Evolutionary conservation across 2,113 vertebrate genomes (phyloP).

Genomic region (Oryzias curvinotus): DNA sequence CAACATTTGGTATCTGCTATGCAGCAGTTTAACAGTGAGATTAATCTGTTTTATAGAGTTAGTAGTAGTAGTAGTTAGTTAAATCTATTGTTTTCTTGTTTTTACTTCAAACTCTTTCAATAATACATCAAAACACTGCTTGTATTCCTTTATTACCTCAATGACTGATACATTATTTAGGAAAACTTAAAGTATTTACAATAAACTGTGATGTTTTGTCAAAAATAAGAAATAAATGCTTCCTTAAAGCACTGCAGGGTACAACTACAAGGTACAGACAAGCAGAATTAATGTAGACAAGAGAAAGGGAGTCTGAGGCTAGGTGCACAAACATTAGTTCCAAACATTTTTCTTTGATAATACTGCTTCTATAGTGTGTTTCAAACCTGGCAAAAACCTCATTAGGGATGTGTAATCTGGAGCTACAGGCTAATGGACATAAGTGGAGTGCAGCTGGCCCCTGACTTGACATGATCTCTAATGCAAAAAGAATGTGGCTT

Average conservation of each 20-base stretch:
- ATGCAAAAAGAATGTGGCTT: constrained; percentile 22
- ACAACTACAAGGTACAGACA: constrained; percentile 37
- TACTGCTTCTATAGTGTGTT: constrained; percentile 8
- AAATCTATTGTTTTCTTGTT: neutral
- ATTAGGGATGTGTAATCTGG: constrained; percentile 21
- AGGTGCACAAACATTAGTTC: constrained; percentile 20
- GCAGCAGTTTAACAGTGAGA: constrained; percentile 6
- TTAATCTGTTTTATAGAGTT: constrained; percentile 2
- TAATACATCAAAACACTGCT: constrained; percentile 13
- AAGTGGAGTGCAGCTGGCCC: constrained; percentile 11
- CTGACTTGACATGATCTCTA: constrained; percentile 16
- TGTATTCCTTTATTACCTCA: constrained; percentile 71
- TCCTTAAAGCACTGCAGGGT: constrained; percentile 65
- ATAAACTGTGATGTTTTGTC: constrained; percentile 52
- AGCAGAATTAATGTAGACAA: constrained; percentile 10
- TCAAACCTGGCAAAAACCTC: constrained; percentile 1
- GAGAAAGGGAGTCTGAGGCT: constrained; percentile 17
- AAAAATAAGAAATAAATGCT: constrained; percentile 51
- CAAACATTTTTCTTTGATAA: constrained; percentile 13
- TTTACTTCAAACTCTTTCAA: neutral
- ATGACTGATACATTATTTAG: constrained; percentile 60
- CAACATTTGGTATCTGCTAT: constrained; percentile 23
- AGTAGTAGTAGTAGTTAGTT: neutral
- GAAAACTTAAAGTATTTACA: constrained; percentile 73
- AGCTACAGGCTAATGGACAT: constrained; percentile 31